A percentile compares a stretch with the other conserved stretches of the same genome.
These are phyloP conservation scores for Ochotona princeps DNA, from an alignment of 2,113 vertebrate species.

Conservation along the genomic window DNA sequence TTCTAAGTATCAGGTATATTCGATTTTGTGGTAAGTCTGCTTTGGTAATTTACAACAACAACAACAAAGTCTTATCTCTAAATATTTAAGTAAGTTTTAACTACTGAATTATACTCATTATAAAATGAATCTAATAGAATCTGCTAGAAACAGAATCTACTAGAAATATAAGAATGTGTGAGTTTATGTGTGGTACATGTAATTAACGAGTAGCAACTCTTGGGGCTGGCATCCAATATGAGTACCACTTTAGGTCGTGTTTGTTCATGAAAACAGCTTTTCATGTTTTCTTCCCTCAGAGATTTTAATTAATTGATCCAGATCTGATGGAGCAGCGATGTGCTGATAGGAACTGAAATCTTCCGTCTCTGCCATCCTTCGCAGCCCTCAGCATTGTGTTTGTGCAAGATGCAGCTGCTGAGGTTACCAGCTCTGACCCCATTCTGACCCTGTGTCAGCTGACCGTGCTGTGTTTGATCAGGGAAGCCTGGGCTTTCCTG, in stretches of 20 bases:
- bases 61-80: not conserved
- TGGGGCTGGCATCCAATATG: too few species aligned
- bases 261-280: too few species aligned
- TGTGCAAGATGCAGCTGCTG: too few species aligned
- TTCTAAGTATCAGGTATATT: slow-evolving; percentile 1
- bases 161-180: not conserved
- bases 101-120: not conserved
- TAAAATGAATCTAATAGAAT: not conserved
- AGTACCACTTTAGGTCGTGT: too few species aligned
- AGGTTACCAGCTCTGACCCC: not conserved
- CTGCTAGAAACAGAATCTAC: not conserved
- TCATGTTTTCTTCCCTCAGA: not conserved
- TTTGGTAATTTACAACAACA: not conserved
- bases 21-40: not conserved
- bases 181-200: not conserved
- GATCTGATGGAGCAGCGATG: fast-evolving
- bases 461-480: not conserved
- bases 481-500: not conserved
- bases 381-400: fast-evolving
- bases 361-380: not conserved
- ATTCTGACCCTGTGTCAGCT: too few species aligned
- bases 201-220: not conserved
- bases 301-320: too few species aligned
- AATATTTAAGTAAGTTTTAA: not conserved
- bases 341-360: not conserved